Evolutionary conservation across 2,797 vertebrate species (phyloP), one percentile per base, ranked within the genome.

Genomic region (Hoplostethus atlanticus): DNA sequence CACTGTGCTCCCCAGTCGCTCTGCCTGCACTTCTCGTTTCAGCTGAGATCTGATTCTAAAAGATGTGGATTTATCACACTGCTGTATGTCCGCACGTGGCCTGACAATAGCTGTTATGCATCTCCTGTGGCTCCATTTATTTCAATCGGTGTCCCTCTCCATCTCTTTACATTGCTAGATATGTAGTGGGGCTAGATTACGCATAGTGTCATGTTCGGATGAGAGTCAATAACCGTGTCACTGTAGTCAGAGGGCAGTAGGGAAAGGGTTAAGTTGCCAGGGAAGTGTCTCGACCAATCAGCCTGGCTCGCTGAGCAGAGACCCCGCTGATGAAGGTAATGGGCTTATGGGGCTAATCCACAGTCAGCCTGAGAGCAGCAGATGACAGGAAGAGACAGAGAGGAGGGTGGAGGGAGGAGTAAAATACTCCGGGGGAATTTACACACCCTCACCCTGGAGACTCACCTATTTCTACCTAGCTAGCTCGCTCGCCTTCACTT

Each of bases 261-360:
- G 57, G 50, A 76, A 66, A 67, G 55, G 51, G 73, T 81, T 72
- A 76, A 78, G 51, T 28, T 31, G 5, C 15, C 3, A 5, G 47
- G 61, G 56, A 25, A 28, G 31, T n/a, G 48, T 70, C 68, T 80
- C 21, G 73, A 63, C 85, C 72, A 83, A 84, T 62, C 61, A 79
- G 21, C 58, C 36, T 30, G 40, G 55, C 30, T 73, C 21, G 10
- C 64, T 62, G 50, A 54, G 71, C 56, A 76, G 79, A 77, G 81
- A 89, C 79, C 86, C 72, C 71, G 70, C 62, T 60, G 58, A 60
- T 76, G 56, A 74, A 52, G 55, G 77, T 94, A 93, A 93, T 91
- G 86, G 88, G 89, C 84, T 95, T 93, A 92, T 34, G 13, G 51
- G 67, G 57, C 55, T 95, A 92, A 93, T 91, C 90, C 78, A 64